A percentile compares a stretch with the other conserved stretches of the same genome.
Conservation (phyloP, 2,888 invertebrate genomes). For the Apamea anceps region DNA sequence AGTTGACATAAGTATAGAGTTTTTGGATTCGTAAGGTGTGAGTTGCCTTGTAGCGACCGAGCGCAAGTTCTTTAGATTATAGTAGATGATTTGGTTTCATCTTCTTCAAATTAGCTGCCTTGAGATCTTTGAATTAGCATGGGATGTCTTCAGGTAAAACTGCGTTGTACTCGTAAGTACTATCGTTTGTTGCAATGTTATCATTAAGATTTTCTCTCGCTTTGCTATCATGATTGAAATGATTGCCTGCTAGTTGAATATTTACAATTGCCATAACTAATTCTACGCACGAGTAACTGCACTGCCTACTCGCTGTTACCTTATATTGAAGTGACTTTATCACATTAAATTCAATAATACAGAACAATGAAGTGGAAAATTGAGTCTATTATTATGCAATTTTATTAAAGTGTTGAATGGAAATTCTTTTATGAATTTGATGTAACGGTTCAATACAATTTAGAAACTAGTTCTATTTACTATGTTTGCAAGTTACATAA, state of each 20-base stretch:
- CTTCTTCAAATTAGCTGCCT: background rate
- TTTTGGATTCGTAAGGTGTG: background rate
- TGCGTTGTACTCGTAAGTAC: background rate
- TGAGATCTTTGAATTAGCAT: background rate
- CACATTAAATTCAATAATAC: slow-evolving; percentile 24
- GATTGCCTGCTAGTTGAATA: slow-evolving; percentile 19
- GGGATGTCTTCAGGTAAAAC: background rate
- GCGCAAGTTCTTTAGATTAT: background rate
- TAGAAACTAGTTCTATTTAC: slow-evolving; percentile 45
- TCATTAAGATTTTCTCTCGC: slow-evolving; percentile 21
- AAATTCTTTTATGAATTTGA: slow-evolving; percentile 17
- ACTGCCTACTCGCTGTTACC: background rate
- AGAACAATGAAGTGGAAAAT: slow-evolving; percentile 33
- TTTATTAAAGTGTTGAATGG: slow-evolving; percentile 3
- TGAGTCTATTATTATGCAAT: slow-evolving; percentile 17
- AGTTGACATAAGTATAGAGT: background rate
- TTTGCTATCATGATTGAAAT: background rate
- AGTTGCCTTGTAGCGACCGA: background rate
- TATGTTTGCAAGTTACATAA: slow-evolving; percentile 40
- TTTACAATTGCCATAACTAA: slow-evolving; percentile 25
- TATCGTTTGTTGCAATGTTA: slow-evolving; percentile 3
- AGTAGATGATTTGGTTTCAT: background rate
- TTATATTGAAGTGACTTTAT: slow-evolving; percentile 6
- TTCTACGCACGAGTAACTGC: slow-evolving; percentile 42
- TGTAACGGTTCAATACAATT: slow-evolving; percentile 37